Percentiles rank a stretch among this genome's conserved stretches.
Conservation (phyloP, 2,888 invertebrate species). For the Athalia cordata region DNA sequence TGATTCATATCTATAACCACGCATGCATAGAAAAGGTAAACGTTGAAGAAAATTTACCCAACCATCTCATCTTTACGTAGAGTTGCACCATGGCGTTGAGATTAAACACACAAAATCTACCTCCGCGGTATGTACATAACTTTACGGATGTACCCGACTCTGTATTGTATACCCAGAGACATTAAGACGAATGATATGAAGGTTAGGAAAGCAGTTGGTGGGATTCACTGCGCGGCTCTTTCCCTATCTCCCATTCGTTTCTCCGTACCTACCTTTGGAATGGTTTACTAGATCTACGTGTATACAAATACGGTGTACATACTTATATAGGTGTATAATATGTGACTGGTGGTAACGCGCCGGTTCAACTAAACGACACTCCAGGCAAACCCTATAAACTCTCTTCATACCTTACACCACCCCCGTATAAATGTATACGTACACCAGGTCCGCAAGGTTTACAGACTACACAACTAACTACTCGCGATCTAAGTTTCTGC, state of each 20-base stretch:
- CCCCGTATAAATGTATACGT: not conserved
- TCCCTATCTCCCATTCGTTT: slow-evolving; percentile 16
- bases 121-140: too few relatives aligned
- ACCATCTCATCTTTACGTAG: too few relatives aligned
- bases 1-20: too few relatives aligned
- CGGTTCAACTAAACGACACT: slow-evolving; percentile 32
- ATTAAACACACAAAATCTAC: too few relatives aligned
- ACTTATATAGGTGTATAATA: too few relatives aligned
- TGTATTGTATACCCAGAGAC: not conserved
- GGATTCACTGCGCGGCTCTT: not conserved
- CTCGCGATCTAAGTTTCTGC: slow-evolving; percentile 32
- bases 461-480: slow-evolving; percentile 12
- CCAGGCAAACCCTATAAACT: slow-evolving; percentile 34
- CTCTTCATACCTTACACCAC: not conserved
- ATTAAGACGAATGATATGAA: not conserved
- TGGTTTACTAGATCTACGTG: too few relatives aligned
- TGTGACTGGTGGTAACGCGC: not conserved
- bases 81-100: too few relatives aligned
- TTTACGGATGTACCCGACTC: not conserved
- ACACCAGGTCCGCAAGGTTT: not conserved
- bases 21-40: too few relatives aligned
- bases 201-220: slow-evolving; percentile 34
- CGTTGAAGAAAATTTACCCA: too few relatives aligned
- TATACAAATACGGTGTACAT: too few relatives aligned
- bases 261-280: not conserved